phyloP scores from a whole-genome alignment of 2,113 vertebrate species.

The Manacus vitellinus region DNA sequence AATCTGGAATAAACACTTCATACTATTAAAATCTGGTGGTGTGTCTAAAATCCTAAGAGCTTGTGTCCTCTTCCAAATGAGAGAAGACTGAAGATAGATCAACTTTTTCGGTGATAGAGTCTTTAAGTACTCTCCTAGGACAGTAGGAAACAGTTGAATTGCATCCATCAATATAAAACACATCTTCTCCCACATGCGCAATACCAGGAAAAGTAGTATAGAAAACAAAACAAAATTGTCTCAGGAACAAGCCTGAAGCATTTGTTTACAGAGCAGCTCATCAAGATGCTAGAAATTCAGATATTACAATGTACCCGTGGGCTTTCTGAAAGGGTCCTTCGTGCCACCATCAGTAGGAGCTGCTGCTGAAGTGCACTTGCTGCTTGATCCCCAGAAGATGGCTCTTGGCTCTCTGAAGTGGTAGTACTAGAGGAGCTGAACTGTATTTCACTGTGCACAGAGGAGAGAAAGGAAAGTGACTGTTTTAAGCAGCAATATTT shows the following conservation, averaged over 20 bases:
- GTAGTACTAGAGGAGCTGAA: conserved; percentile 89
- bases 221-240: not conserved
- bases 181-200: not conserved
- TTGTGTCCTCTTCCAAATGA: not conserved
- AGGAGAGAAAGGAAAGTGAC: not conserved
- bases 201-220: not conserved
- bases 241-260: not conserved
- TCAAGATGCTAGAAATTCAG: not conserved
- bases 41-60: not conserved
- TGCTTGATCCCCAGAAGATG: conserved; percentile 76
- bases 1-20: not conserved
- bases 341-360: conserved; percentile 84
- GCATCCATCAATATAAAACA: conserved; percentile 9
- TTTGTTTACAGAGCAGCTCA: not conserved
- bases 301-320: conserved; percentile 78
- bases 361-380: conserved; percentile 87
- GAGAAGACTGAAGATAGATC: not conserved
- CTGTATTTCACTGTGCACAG: conserved; percentile 83
- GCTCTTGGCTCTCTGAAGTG: conserved; percentile 86
- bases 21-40: not conserved
- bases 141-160: not conserved
- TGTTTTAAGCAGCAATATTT: not conserved
- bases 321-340: conserved; percentile 87
- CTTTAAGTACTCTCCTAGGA: not conserved
- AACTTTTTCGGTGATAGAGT: not conserved